Conservation (phyloP, 2,113 vertebrate species). For the Otis tarda region DNA sequence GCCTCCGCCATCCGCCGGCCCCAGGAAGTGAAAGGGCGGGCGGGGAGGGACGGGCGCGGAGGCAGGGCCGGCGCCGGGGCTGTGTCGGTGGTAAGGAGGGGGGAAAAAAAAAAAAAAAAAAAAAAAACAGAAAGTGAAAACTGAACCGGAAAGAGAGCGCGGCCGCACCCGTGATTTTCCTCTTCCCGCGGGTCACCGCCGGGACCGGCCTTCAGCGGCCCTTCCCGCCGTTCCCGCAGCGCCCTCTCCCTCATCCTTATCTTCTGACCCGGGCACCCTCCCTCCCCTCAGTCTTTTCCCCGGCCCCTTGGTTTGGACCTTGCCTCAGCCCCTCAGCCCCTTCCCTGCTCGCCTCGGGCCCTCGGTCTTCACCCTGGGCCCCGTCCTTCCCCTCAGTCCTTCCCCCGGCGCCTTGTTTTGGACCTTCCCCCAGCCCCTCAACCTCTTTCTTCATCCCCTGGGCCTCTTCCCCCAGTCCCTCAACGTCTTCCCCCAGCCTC, state of each 20-base stretch:
- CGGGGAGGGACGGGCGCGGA: too few relatives aligned
- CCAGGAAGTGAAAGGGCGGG: too few relatives aligned
- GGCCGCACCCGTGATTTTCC: not conserved
- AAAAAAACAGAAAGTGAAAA: constrained; percentile 48
- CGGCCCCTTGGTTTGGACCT: too few relatives aligned
- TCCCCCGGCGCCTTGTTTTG: too few relatives aligned
- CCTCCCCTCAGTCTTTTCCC: not conserved
- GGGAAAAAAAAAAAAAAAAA: not conserved
- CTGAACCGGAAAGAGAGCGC: constrained; percentile 49
- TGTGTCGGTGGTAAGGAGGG: too few relatives aligned
- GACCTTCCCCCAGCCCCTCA: not conserved
- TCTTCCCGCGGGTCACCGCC: constrained; percentile 1
- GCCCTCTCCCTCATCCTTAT: too few relatives aligned
- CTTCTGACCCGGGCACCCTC: accelerated
- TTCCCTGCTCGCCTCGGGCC: not conserved
- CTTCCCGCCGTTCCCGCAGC: not conserved
- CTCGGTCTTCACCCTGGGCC: too few relatives aligned
- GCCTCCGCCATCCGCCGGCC: too few relatives aligned
- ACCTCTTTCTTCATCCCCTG: too few relatives aligned
- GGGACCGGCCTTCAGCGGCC: not conserved
- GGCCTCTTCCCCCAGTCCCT: too few relatives aligned
- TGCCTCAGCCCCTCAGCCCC: not conserved
- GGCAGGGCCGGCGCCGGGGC: too few relatives aligned
- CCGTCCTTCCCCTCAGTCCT: not conserved
- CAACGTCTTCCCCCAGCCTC: too few relatives aligned